Evolutionary conservation across 37 sponge, comb jelly and placozoan species (phyloP), one percentile per base, ranked within the genome.

Genomic region (Diacarnus erythraeanus): DNA sequence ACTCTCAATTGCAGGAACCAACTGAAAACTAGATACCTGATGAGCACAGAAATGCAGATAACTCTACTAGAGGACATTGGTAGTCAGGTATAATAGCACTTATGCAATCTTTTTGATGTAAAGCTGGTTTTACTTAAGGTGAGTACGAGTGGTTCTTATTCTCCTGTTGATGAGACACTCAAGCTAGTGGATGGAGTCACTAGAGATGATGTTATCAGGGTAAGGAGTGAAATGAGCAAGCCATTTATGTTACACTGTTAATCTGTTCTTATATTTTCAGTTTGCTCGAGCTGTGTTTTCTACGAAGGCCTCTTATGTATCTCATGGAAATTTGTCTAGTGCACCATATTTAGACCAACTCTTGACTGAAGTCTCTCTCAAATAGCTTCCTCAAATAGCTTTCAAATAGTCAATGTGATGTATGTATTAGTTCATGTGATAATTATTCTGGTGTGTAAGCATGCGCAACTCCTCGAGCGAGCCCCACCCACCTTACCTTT

Each of bases 271-370:
- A 56, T 37, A 10, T 56, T 23, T 17, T 51, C 30, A 90, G 90
- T 77, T 85, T 83, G 81, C 88, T 21, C 69, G 71, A 42, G 57
- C 57, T 42, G 80, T 87, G 51, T 84, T 92, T 72, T 64, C 51
- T 15, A 92, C 88, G 29, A 72, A 79, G 2, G 41, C 92, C 21
- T 84, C 77, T 0, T 44, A 84, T 35, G 88, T 80, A 23, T 63
- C 84, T 29, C 71, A 66, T 80, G 92, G 92, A 51, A 75, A 92
- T 40, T 70, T 92, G 27, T 77, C 82, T 21, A 12, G 54, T 38
- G 64, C 72, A 43, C 88, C 88, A 51, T 29, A 88, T 21, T 69
- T 87, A 36, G 88, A 92, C 31, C 64, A 84, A 6, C 85, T 92
- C 69, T 58, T 92, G 33, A 54, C 88, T 38, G 85, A 82, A 25